Base-by-base conservation (phyloP, 2,888 invertebrate genomes). In the Latrodectus elegans region DNA sequence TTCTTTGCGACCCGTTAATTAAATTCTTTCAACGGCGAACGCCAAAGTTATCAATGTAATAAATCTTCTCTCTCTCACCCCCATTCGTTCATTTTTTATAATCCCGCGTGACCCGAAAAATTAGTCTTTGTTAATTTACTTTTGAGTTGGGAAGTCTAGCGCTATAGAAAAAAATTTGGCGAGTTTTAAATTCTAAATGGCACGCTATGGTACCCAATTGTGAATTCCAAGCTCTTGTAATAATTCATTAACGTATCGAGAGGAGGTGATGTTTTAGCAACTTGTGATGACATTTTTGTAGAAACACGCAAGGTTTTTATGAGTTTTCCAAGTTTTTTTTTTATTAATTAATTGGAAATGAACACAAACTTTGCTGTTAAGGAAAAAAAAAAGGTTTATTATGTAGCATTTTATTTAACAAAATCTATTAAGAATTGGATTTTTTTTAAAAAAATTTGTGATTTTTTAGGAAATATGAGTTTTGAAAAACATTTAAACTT, bases 21-120 rank as follows among this genome's bases (percentile, higher is more conserved):
- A 86, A 86, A 86, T 86, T 86, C 86, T 85, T 85, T 84, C 84
- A 73, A 60, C 22, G 79, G 79, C 68, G 80, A 80, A 55, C 86
- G 71, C 65, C 64, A 81, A 81, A 86, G 86, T 86, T 86, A 86
- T 86, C 86, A 86, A 86, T 86, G 86, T 77, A 86, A 86, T 86
- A 86, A 81, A 86, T 86, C 86, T 86, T 81, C 81, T 81, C 67
- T 55, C 51, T 49, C 51, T 51, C 14, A 15, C 22, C 51, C 52
- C 11, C 22, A 14, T 73, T 84, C 38, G 38, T 38, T 38, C 38
- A 38, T 84, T 84, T 82, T 84, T 78, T 67, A 52, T 17, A 12
- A n/a, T 72, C 22, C 49, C 53, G n/a, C 71, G 26, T 77, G 80
- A 76, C 68, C 70, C 76, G 76, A 81, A 86, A 85, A 86, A 86